Percentiles rank a stretch among this genome's conserved stretches.
These are phyloP conservation scores for Silurus glanis DNA, from an alignment of 2,113 vertebrate genomes.

Conservation along the genomic window DNA sequence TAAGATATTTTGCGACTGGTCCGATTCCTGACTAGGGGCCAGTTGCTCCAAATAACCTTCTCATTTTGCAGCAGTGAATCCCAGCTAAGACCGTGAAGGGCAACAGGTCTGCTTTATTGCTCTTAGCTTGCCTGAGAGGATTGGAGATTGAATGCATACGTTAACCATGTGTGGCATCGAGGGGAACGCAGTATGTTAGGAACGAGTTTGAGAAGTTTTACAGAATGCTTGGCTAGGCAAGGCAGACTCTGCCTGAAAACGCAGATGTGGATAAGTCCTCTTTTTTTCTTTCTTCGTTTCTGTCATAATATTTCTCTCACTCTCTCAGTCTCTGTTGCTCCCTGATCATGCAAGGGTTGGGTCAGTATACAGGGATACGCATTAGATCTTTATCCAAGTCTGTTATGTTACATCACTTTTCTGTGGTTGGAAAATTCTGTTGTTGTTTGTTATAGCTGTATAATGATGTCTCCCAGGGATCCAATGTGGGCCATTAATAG, in stretches of 20 bases:
- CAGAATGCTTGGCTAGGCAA: conserved; percentile 30
- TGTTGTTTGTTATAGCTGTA: conserved; percentile 47
- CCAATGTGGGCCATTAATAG: conserved; percentile 9
- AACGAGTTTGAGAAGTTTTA: conserved; percentile 32
- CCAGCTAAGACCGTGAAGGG: conserved; percentile 51
- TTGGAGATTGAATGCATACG: conserved; percentile 39
- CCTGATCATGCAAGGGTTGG: conserved; percentile 18
- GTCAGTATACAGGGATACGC: conserved; percentile 17
- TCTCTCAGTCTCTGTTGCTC: conserved; percentile 9
- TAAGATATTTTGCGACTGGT: conserved; percentile 54
- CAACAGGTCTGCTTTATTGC: conserved; percentile 52
- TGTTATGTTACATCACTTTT: conserved; percentile 26
- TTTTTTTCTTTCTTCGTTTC: background rate
- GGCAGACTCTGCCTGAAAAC: conserved; percentile 23
- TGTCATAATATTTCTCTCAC: background rate
- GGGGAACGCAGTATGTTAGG: conserved; percentile 24
- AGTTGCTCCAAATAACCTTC: conserved; percentile 31
- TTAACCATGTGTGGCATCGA: conserved; percentile 47
- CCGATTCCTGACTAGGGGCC: background rate
- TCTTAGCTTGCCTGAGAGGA: conserved; percentile 35
- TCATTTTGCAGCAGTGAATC: conserved; percentile 62
- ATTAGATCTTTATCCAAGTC: conserved; percentile 14
- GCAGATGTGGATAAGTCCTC: conserved; percentile 46
- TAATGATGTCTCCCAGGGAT: conserved; percentile 32
- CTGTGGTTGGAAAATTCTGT: conserved; percentile 36